Conservation (phyloP, 2,113 vertebrate species). For the Peromyscus leucopus region DNA sequence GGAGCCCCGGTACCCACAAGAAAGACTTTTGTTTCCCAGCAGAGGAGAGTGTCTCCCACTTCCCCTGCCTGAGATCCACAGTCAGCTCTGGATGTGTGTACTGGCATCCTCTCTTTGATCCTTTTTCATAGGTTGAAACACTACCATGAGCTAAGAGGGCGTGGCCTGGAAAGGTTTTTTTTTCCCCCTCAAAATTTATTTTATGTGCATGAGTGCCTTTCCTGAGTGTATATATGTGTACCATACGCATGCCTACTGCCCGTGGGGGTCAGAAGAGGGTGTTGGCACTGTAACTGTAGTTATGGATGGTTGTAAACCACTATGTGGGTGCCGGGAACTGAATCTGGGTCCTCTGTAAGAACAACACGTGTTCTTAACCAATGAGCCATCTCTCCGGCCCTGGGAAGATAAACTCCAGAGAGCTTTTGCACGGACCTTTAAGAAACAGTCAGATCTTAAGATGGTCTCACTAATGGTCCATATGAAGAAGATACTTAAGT, state of each 20-base stretch:
- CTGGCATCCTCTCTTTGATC: not conserved
- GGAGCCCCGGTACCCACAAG: not conserved
- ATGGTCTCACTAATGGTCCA: not conserved
- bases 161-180: rapidly evolving
- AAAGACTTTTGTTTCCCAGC: not conserved
- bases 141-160: no score
- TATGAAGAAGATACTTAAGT: not conserved
- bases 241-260: not conserved
- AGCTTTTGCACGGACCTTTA: constrained; percentile 13
- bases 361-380: not conserved
- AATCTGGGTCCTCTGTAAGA: not conserved
- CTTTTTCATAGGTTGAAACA: not conserved
- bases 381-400: not conserved
- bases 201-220: not conserved
- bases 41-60: not conserved
- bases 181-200: not conserved
- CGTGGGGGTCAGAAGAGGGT: not conserved
- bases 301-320: not conserved
- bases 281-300: no score
- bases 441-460: not conserved
- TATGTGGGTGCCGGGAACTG: not conserved
- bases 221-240: rapidly evolving
- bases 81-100: not conserved
- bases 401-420: not conserved
- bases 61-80: not conserved